phyloP scores from a whole-genome alignment of 2,888 invertebrate species.

The Mantis religiosa region DNA sequence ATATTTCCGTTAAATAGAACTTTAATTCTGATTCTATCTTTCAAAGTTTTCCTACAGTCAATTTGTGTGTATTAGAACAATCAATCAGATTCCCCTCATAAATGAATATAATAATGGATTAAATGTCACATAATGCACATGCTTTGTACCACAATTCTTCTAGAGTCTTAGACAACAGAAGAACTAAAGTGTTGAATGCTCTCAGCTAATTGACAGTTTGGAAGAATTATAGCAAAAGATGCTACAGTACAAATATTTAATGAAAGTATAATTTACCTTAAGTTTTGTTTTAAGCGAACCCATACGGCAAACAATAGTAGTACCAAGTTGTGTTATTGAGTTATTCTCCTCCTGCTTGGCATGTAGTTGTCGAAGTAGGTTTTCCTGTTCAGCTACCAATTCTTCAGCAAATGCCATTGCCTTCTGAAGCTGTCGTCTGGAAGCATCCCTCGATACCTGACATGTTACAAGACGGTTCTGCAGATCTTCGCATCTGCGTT shows the following conservation, averaged over 20 bases:
- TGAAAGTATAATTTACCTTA: conserved; percentile 41
- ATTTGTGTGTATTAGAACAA: too few relatives aligned
- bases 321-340: conserved; percentile 47
- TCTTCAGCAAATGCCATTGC: conserved; percentile 52
- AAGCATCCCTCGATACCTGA: conserved; percentile 49
- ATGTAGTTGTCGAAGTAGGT: conserved; percentile 42
- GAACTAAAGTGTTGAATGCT: too few relatives aligned
- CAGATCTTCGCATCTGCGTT: conserved; percentile 46
- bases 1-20: too few relatives aligned
- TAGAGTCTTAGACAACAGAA: too few relatives aligned
- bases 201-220: too few relatives aligned
- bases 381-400: conserved; percentile 51
- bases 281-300: conserved; percentile 49
- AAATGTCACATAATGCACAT: too few relatives aligned
- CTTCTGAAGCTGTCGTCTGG: conserved; percentile 51
- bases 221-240: background rate
- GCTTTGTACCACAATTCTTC: too few relatives aligned
- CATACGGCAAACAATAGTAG: conserved; percentile 49
- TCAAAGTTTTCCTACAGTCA: too few relatives aligned
- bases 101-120: too few relatives aligned
- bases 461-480: conserved; percentile 47
- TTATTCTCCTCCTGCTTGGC: conserved; percentile 40
- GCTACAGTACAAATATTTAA: background rate
- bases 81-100: too few relatives aligned
- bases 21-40: too few relatives aligned